Percentiles rank a stretch among this genome's conserved stretches.
These are phyloP conservation scores for Caradrina kadenii DNA, from an alignment of 2,888 invertebrate species.

Conservation along the genomic window DNA sequence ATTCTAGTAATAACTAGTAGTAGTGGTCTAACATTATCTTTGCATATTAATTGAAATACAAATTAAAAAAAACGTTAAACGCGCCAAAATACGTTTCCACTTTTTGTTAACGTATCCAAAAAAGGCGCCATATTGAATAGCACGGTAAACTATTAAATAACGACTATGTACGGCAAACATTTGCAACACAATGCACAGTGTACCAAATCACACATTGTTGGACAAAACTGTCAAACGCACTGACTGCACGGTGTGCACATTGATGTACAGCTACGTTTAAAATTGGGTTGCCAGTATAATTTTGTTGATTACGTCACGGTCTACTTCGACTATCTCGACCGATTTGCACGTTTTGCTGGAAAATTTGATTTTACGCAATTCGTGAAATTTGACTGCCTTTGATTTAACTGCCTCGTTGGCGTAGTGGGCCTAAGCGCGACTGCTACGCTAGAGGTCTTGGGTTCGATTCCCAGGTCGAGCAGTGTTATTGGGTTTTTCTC, in stretches of 20 bases:
- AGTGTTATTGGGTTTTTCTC: too few species aligned
- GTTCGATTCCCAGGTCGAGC: too few species aligned
- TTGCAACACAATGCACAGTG: conserved; percentile 36
- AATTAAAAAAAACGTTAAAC: neutral
- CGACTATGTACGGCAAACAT: neutral
- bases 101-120: conserved; percentile 10
- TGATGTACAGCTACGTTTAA: conserved; percentile 23
- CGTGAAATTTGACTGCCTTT: conserved; percentile 1
- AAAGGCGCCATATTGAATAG: conserved; percentile 8
- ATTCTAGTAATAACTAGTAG: too few species aligned
- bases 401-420: too few species aligned
- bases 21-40: too few species aligned
- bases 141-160: conserved; percentile 29
- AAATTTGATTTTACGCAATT: conserved; percentile 12
- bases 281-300: conserved; percentile 36
- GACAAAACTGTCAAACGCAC: conserved; percentile 45
- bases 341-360: conserved; percentile 16
- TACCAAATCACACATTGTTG: conserved; percentile 29
- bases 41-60: too few species aligned
- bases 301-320: conserved; percentile 17
- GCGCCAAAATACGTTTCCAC: neutral
- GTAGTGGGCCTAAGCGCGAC: too few species aligned
- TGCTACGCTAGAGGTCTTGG: too few species aligned
- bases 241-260: conserved; percentile 17
- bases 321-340: neutral